Evolutionary conservation across 2,113 vertebrate genomes (phyloP), one percentile per base, ranked within the genome.

Genomic region (Miniopterus natalensis): DNA sequence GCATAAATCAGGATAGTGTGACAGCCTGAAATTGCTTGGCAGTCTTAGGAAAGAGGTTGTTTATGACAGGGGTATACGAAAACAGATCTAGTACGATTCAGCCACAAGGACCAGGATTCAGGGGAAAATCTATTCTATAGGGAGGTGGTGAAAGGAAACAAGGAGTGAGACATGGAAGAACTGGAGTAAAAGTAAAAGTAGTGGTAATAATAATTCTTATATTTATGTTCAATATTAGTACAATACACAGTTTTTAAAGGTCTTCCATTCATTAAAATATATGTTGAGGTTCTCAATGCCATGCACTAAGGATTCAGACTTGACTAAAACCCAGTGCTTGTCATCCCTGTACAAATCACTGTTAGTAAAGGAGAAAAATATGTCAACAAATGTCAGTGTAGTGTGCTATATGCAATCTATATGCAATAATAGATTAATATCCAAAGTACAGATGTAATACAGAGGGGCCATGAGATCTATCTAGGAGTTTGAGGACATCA

Each of bases 141-240:
- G 25, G n/a, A 63, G 23, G 7, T 79, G 20, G 12, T 13, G 68
- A 73, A 55, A 85, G 36, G 31, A 90, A 47, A 84, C 45, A 78
- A 85, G 65, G 17, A 73, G 6, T 77, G 12, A 93, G 40, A 66
- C 45, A 85, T 9, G 78, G 51, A 84, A 20, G 29, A 93, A 71
- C 63, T 84, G 20, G 29, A 70, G 15, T 55, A 84, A 17, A 92
- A 92, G 51, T 61, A 89, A 89, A 71, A 71, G n/a, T 68, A 88
- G 23, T 36, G 40, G 14, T 85, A 61, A 47, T 79, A n/a, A 36
- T 85, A 14, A 63, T 83, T 49, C 15, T 63, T 63, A 70, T 75
- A 61, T 65, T 84, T 85, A 90, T 71, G 65, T 23, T 49, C 25
- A 88, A 29, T 12, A 75, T 83, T 87, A 81, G 25, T 75, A 25